Evolutionary conservation across 2,113 vertebrate species (phyloP).

Genomic region (Rhagologus leucostigma): DNA sequence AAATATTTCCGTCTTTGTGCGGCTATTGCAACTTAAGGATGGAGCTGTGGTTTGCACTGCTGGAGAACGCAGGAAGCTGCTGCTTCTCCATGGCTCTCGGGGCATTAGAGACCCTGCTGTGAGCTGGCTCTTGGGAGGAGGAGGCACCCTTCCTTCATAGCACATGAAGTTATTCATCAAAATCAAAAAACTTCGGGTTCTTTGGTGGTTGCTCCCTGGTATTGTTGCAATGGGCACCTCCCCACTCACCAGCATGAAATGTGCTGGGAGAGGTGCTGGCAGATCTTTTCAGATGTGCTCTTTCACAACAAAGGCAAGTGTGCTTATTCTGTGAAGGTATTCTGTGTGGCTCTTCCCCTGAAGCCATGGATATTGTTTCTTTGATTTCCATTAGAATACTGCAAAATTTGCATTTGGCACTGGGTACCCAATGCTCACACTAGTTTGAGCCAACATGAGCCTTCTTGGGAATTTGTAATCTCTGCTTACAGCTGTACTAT

Average conservation of each 20-base stretch:
- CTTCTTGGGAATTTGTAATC: not conserved
- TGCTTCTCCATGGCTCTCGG: not conserved
- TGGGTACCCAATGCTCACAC: not conserved
- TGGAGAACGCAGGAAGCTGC: not conserved
- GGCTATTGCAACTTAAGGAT: not conserved
- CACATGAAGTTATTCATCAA: not conserved
- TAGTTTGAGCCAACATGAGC: not conserved
- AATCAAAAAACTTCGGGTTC: not conserved
- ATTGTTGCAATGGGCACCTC: not conserved
- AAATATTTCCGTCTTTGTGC: not conserved
- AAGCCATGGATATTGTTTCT: conserved; percentile 12
- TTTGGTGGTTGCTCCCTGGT: rapidly evolving
- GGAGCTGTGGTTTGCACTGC: not conserved
- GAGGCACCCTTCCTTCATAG: not conserved
- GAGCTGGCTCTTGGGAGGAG: not conserved
- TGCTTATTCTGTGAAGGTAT: not conserved
- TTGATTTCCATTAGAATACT: conserved; percentile 30
- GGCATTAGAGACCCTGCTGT: not conserved
- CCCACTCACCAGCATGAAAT: not conserved
- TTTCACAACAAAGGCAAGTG: not conserved
- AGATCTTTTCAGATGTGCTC: not conserved
- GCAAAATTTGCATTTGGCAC: conserved; percentile 21
- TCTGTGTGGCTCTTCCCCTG: not conserved
- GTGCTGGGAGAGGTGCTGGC: not conserved
- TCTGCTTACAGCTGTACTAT: not conserved